Conservation (phyloP, 2,888 invertebrate species). For the Drosophila borealis region DNA sequence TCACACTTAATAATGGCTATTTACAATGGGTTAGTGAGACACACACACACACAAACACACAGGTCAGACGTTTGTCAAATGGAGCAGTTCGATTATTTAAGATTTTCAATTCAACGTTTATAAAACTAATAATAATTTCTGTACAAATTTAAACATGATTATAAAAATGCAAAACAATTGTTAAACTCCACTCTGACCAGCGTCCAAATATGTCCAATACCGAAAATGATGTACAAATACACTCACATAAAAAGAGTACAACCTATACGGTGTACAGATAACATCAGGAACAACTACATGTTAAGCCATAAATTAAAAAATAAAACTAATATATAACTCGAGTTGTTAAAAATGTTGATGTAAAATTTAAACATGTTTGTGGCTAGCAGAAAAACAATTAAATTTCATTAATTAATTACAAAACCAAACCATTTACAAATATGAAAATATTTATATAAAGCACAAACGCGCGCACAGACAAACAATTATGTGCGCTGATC, state of each 20-base stretch:
- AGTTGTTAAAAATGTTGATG: constrained; percentile 46
- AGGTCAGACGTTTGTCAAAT: constrained; percentile 34
- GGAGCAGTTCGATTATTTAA: constrained; percentile 25
- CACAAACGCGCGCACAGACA: constrained; percentile 7
- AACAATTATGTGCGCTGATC: constrained; percentile 25
- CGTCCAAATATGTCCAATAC: constrained; percentile 13
- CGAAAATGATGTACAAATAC: constrained; percentile 9
- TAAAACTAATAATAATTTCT: neutral
- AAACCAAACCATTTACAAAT: constrained; percentile 40
- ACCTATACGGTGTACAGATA: constrained; percentile 27
- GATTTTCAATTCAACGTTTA: neutral
- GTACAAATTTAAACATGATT: neutral
- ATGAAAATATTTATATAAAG: neutral
- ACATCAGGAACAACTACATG: constrained; percentile 45
- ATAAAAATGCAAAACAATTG: neutral
- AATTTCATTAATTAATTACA: constrained; percentile 49
- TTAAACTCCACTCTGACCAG: constrained; percentile 29
- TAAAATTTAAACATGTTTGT: constrained; percentile 60
- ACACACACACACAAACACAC: constrained; percentile 28
- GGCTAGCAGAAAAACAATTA: constrained; percentile 46
- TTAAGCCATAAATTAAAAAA: constrained; percentile 44
- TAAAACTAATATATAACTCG: constrained; percentile 8
- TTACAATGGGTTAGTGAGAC: constrained; percentile 17
- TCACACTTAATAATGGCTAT: constrained; percentile 29
- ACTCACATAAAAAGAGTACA: constrained; percentile 3